Evolutionary conservation across 2,888 invertebrate genomes (phyloP).

Genomic region (Lamproptera curius): DNA sequence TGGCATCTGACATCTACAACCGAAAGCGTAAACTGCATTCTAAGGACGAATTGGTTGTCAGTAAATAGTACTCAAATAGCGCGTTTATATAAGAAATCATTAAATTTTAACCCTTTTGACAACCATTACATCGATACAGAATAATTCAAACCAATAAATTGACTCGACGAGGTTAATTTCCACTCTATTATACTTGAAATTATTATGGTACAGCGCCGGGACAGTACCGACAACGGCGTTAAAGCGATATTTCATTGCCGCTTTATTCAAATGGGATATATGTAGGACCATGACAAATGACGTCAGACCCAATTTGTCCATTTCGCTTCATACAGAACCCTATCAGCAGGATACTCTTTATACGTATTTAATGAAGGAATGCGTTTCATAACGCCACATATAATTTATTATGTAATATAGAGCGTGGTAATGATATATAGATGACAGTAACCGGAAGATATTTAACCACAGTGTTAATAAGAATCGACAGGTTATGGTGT

Average conservation of each 20-base stretch:
- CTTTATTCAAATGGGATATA: slow-evolving; percentile 38
- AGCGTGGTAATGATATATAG: slow-evolving; percentile 24
- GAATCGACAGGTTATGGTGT: no score
- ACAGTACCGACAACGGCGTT: slow-evolving; percentile 27
- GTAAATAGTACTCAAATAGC: no score
- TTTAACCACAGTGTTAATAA: no score
- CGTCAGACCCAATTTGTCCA: slow-evolving; percentile 61
- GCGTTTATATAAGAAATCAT: no score
- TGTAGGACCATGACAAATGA: slow-evolving; percentile 54
- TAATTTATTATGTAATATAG: slow-evolving; percentile 32
- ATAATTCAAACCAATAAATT: no score
- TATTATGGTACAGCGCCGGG: slow-evolving; percentile 16
- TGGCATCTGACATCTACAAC: no score
- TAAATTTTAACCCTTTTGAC: no score
- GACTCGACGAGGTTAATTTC: no score
- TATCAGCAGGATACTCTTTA: slow-evolving; percentile 55
- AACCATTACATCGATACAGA: no score
- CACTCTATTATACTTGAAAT: slow-evolving; percentile 20
- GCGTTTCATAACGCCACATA: slow-evolving; percentile 37
- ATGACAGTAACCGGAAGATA: slow-evolving; percentile 19
- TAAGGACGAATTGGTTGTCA: no score
- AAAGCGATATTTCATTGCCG: slow-evolving; percentile 44
- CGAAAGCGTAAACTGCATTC: no score
- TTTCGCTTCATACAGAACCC: slow-evolving; percentile 41
- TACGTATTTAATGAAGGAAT: slow-evolving; percentile 41